Evolutionary conservation across 2,113 vertebrate species (phyloP).

Genomic region (Strix aluco): DNA sequence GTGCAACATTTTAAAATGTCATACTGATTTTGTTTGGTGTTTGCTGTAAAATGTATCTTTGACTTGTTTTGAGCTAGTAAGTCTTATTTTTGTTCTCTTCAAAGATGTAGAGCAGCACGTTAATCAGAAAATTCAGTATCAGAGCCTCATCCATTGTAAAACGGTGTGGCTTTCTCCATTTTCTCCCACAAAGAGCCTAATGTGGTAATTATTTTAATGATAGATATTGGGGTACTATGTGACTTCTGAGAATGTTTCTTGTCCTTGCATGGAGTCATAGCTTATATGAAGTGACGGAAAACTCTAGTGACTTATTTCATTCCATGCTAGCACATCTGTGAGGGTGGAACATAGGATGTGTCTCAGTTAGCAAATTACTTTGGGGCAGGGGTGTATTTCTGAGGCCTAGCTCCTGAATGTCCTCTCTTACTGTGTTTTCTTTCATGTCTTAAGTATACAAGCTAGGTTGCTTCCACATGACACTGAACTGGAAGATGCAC

Average conservation of each 20-base stretch:
- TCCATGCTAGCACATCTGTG: neutral
- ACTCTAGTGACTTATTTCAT: neutral
- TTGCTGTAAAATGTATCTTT: neutral
- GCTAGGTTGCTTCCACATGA: neutral
- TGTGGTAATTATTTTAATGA: neutral
- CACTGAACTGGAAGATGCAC: neutral
- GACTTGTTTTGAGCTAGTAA: neutral
- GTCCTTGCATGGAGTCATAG: neutral
- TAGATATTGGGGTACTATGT: neutral
- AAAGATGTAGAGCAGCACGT: neutral
- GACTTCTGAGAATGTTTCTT: neutral
- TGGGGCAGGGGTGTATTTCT: neutral
- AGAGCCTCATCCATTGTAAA: neutral
- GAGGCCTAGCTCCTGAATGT: neutral
- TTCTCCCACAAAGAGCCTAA: neutral
- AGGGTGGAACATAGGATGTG: accelerated
- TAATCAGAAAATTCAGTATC: neutral
- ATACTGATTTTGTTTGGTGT: neutral
- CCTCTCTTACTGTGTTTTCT: neutral
- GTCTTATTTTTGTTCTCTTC: neutral
- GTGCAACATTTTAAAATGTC: neutral
- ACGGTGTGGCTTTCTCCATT: neutral
- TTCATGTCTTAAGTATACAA: neutral
- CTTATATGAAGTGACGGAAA: neutral
- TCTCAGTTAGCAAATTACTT: neutral